Evolutionary conservation across 2,888 invertebrate genomes (phyloP).

Genomic region (Cylloceria caligata): DNA sequence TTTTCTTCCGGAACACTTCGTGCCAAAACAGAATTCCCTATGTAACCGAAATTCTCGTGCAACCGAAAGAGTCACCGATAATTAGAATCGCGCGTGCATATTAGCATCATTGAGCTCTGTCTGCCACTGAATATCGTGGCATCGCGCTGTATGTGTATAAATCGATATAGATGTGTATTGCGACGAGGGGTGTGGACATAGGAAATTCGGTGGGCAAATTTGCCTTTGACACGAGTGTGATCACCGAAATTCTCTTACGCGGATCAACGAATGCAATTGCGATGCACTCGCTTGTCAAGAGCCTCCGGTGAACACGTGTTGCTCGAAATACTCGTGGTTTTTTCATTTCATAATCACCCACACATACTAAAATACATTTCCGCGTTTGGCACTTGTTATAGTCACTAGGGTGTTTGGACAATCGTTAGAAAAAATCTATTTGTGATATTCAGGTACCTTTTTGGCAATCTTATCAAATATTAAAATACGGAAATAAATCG

Average conservation of each 20-base stretch:
- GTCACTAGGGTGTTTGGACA: neutral
- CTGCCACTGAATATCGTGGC: conserved; percentile 27
- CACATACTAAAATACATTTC: conserved; percentile 3
- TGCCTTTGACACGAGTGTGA: conserved; percentile 71
- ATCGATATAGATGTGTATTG: neutral
- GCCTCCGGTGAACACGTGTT: conserved; percentile 20
- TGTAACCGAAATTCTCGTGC: neutral
- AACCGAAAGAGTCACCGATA: neutral
- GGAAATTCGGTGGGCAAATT: conserved; percentile 76
- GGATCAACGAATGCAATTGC: conserved; percentile 62
- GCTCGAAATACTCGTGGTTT: conserved; percentile 20
- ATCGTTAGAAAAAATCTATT: too few species aligned
- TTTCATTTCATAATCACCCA: conserved; percentile 28
- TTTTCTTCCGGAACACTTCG: conserved; percentile 59
- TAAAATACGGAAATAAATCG: too few species aligned
- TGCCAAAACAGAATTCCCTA: neutral
- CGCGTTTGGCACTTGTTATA: neutral
- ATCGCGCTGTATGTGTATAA: conserved; percentile 11
- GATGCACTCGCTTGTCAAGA: neutral
- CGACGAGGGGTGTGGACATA: conserved; percentile 8
- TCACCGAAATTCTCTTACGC: conserved; percentile 71
- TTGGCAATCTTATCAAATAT: too few species aligned
- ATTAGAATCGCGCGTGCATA: conserved; percentile 6
- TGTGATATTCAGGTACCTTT: too few species aligned
- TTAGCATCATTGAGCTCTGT: conserved; percentile 21